phyloP scores from a whole-genome alignment of 1,140 invertebrate genomes.

The Anthonomus grandis region DNA sequence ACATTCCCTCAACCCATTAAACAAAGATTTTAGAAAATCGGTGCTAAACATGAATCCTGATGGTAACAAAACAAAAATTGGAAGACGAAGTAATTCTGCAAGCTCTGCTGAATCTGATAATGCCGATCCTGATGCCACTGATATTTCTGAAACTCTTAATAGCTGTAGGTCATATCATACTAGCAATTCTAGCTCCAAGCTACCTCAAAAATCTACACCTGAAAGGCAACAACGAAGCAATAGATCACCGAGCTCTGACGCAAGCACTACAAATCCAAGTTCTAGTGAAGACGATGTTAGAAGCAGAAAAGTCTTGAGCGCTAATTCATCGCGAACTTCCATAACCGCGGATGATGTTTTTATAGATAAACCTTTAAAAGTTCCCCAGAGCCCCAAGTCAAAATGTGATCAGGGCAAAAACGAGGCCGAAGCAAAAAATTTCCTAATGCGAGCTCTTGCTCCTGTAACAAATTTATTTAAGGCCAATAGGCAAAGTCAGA shows the following conservation, averaged over 20 bases:
- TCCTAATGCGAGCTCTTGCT: conserved; percentile 64
- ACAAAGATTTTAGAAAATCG: conserved; percentile 76
- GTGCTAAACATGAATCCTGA: conserved; percentile 65
- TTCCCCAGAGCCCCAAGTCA: conserved; percentile 49
- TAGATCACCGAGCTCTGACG: conserved; percentile 47
- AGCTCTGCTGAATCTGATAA: conserved; percentile 55
- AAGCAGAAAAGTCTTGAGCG: conserved; percentile 42
- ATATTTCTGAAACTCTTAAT: conserved; percentile 42
- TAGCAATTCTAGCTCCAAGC: conserved; percentile 33
- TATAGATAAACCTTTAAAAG: conserved; percentile 57
- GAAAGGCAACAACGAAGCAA: conserved; percentile 47
- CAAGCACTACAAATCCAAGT: conserved; percentile 48
- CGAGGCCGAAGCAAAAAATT: conserved; percentile 64
- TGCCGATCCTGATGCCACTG: conserved; percentile 41
- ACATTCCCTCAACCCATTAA: conserved; percentile 53
- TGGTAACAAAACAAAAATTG: conserved; percentile 44
- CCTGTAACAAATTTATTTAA: conserved; percentile 67
- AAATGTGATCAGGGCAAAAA: conserved; percentile 54
- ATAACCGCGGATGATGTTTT: conserved; percentile 50
- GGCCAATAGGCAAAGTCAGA: conserved; percentile 41
- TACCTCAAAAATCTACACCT: conserved; percentile 40
- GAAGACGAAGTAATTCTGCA: conserved; percentile 52
- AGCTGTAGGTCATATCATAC: conserved; percentile 39
- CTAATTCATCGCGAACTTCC: conserved; percentile 51
- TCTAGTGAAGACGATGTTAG: conserved; percentile 54